Base-by-base conservation (phyloP, 2,113 vertebrate species). In the Microcebus lehilahytsara region DNA sequence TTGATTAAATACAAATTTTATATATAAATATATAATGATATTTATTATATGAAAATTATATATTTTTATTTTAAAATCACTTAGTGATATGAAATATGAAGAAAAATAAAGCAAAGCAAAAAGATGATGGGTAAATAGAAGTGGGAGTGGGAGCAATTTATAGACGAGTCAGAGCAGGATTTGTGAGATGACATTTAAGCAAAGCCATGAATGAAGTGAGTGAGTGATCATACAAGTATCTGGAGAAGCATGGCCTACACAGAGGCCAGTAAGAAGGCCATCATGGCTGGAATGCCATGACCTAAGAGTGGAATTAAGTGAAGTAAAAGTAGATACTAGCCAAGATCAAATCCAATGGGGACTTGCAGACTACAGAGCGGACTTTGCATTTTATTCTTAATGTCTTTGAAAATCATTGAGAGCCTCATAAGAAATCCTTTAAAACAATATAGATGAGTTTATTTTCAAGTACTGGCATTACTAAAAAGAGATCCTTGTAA, bases 181-280 rank as follows among this genome's bases (percentile, higher is more conserved):
- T 34, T 42, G 14, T 69, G 78, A 85, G 10, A 8, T 64, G 23
- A 51, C 7, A n/a, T 46, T 20, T 42, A 60, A 56, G 40, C 14
- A 42, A 37, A 51, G 14, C 9, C 37, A 23, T 19, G 4, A 22
- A 40, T 49, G 25, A 69, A 77, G 27, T 32, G 8, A 83, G 6
- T 6, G 3, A 22, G 0, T 81, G 23, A 46, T 22, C 5, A 16
- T 22, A 1, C 34, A 78, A 64, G 4, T 20, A 16, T 11, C 5
- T 11, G 6, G 49, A 6, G 34, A 67, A 34, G 4, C 3, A 16
- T 89, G 69, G 8, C 37, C 53, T 89, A 8, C 11, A 10, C 13
- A 51, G 49, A 84, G 3, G 4, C 25, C n/a, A n/a, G 7, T 19
- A 7, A 20, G 56, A 53, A 51, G 4, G 14, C 4, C 6, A 14